phyloP scores from a whole-genome alignment of 2,113 vertebrate genomes.

The Glareola pratincola region DNA sequence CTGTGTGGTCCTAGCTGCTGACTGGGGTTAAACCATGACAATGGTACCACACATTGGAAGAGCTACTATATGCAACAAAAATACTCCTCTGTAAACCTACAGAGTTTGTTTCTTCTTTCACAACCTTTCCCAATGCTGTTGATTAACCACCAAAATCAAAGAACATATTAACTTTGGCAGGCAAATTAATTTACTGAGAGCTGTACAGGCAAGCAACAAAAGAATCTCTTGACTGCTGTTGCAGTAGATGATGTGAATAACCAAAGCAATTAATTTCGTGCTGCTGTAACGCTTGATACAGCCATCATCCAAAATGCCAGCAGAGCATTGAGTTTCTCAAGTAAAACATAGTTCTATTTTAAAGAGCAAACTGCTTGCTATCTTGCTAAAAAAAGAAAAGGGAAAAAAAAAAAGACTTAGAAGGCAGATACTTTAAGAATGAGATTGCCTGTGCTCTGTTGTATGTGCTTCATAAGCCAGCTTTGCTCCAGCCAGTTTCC shows the following conservation, averaged over 20 bases:
- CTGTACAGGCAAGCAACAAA: background rate
- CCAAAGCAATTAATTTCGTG: conserved; percentile 1
- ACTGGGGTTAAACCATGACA: background rate
- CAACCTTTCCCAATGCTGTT: background rate
- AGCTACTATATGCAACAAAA: background rate
- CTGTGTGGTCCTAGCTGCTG: background rate
- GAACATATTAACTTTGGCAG: background rate
- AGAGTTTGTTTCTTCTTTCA: background rate
- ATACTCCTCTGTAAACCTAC: background rate
- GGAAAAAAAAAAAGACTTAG: background rate
- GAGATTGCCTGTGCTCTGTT: background rate
- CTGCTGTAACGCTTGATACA: background rate
- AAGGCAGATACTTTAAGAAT: background rate
- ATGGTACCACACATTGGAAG: background rate
- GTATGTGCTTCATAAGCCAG: background rate
- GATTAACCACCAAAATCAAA: conserved; percentile 1
- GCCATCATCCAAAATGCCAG: background rate
- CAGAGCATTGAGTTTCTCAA: background rate
- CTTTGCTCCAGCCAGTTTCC: conserved; percentile 30
- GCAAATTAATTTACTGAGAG: background rate
- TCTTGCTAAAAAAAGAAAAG: background rate
- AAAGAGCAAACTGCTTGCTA: background rate
- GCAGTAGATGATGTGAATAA: background rate
- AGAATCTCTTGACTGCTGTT: background rate
- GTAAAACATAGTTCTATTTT: background rate